These are phyloP conservation scores for Cordylochernes scorpioides DNA, from an alignment of 2,888 invertebrate species.

Conservation along the genomic window DNA sequence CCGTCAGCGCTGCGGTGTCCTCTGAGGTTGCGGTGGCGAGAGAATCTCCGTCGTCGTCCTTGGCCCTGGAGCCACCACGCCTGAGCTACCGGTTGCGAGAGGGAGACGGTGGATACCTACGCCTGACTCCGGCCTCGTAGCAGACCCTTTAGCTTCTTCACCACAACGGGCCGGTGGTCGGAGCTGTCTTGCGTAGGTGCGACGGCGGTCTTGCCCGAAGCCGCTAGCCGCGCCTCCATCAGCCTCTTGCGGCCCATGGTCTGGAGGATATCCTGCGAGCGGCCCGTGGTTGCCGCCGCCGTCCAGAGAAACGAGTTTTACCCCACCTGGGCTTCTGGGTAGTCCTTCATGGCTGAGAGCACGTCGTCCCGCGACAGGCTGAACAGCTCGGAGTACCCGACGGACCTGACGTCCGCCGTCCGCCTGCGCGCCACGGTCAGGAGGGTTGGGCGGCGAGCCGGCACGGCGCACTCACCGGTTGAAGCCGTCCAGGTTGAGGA, in stretches of 20 bases:
- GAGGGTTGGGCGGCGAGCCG: not conserved
- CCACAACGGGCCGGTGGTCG: not conserved
- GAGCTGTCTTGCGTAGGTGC: conserved; percentile 1
- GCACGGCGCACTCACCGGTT: conserved; percentile 43
- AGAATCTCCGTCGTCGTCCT: too few species aligned
- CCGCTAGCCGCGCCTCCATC: conserved; percentile 39
- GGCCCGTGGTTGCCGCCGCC: not conserved
- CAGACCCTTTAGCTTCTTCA: too few species aligned
- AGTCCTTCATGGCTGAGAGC: conserved; percentile 78
- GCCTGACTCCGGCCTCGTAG: not conserved
- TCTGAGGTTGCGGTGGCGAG: too few species aligned
- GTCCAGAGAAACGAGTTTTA: not conserved
- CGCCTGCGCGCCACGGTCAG: conserved; percentile 31
- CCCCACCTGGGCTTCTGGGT: conserved; percentile 61
- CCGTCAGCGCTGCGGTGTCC: too few species aligned
- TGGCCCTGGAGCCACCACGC: not conserved
- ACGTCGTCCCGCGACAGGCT: conserved; percentile 81
- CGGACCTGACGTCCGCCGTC: conserved; percentile 80
- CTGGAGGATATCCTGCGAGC: conserved; percentile 58
- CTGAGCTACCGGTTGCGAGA: too few species aligned
- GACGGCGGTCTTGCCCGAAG: conserved; percentile 7
- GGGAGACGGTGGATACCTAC: too few species aligned
- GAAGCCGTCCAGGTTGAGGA: conserved; percentile 72
- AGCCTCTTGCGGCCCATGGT: conserved; percentile 56
- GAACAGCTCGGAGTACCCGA: conserved; percentile 81